These are phyloP conservation scores for Morpho deidamia DNA, from an alignment of 2,888 invertebrate genomes.

Conservation along the genomic window DNA sequence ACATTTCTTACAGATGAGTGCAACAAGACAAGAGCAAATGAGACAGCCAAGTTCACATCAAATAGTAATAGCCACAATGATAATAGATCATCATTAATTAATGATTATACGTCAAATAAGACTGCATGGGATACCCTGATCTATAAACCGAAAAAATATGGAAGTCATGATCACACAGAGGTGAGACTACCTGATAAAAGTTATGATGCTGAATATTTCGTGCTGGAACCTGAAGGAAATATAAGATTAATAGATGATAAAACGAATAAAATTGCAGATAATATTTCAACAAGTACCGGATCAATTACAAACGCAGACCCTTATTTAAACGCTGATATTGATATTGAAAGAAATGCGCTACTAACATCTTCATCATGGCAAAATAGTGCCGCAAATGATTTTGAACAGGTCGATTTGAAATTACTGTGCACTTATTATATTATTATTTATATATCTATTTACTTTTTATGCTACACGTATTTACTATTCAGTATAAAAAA, in stretches of 20 bases:
- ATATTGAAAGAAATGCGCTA: slow-evolving; percentile 14
- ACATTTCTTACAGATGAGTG: too few species aligned
- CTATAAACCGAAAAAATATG: slow-evolving; percentile 36
- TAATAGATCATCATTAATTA: too few species aligned
- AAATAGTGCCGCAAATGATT: slow-evolving; percentile 41
- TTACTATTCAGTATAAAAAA: slow-evolving; percentile 55
- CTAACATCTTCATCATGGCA: slow-evolving; percentile 28
- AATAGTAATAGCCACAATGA: slow-evolving; percentile 12
- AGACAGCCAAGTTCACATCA: slow-evolving; percentile 3
- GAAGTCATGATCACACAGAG: slow-evolving; percentile 34
- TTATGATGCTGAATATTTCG: slow-evolving; percentile 50
- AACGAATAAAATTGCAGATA: slow-evolving; percentile 1
- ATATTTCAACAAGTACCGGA: neutral
- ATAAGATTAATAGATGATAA: slow-evolving; percentile 11
- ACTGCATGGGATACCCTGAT: slow-evolving; percentile 19
- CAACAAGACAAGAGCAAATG: too few species aligned
- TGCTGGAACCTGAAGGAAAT: slow-evolving; percentile 29
- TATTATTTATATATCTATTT: slow-evolving; percentile 60
- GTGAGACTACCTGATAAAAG: slow-evolving; percentile 43
- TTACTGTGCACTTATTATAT: slow-evolving; percentile 65
- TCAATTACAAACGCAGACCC: neutral
- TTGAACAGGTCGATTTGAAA: slow-evolving; percentile 66
- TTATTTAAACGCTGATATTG: slow-evolving; percentile 15
- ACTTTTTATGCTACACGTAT: slow-evolving; percentile 56
- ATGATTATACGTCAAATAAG: too few species aligned